Evolutionary conservation across 2,113 vertebrate species (phyloP).

Genomic region (Mirounga angustirostris): DNA sequence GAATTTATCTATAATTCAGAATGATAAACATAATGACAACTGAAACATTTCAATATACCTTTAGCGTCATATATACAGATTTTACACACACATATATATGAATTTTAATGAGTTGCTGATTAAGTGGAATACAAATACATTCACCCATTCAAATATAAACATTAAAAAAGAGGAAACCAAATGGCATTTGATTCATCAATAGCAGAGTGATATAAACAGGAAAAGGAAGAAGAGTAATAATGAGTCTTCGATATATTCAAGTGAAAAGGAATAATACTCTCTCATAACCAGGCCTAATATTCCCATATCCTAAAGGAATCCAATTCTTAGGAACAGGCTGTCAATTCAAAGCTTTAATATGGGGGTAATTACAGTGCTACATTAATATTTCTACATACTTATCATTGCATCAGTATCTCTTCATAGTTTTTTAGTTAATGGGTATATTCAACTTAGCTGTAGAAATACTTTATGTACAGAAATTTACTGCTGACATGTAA

Average conservation of each 20-base stretch:
- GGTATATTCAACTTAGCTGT: not conserved
- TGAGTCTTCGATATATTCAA: not conserved
- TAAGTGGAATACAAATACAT: slow-evolving; percentile 15
- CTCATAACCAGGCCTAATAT: not conserved
- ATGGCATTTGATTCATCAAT: not conserved
- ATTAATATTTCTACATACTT: slow-evolving; percentile 23
- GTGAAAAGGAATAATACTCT: not conserved
- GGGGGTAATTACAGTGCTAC: not conserved
- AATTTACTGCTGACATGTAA: not conserved
- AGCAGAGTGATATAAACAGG: not conserved
- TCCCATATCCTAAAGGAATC: slow-evolving; percentile 38
- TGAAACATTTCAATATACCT: slow-evolving; percentile 16
- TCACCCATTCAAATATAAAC: not conserved
- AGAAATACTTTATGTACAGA: not conserved
- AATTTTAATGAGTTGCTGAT: slow-evolving; percentile 9
- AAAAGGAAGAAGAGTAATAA: not conserved
- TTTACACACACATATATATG: not conserved
- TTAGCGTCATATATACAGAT: not conserved
- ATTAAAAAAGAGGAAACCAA: not conserved
- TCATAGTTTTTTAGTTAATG: slow-evolving; percentile 22
- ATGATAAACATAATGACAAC: not conserved
- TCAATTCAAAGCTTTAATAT: slow-evolving; percentile 43
- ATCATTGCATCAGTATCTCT: slow-evolving; percentile 32
- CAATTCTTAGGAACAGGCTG: not conserved
- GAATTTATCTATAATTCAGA: slow-evolving; percentile 40